Evolutionary conservation across 1,140 invertebrate species (phyloP).

Genomic region (Bactericera cockerelli): DNA sequence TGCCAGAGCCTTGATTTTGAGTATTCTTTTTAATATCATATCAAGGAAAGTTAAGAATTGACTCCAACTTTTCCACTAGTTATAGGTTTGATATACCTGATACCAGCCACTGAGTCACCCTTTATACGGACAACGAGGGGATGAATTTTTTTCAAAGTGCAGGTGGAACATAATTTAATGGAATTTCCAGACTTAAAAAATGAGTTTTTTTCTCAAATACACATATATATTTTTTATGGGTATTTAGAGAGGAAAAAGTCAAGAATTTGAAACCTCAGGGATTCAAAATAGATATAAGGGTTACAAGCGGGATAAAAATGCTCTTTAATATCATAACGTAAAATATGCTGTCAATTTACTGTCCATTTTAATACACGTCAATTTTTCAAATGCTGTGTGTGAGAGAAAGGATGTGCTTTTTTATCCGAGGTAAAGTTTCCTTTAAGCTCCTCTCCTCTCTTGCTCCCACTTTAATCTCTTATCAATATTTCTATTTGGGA

Average conservation of each 20-base stretch:
- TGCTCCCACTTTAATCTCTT: not conserved
- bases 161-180: slow-evolving; percentile 1
- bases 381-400: not conserved
- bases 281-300: slow-evolving; percentile 7
- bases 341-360: slow-evolving; percentile 8
- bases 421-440: not conserved
- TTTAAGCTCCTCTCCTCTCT: not conserved
- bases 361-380: slow-evolving; percentile 8
- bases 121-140: no score
- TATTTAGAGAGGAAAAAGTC: slow-evolving; percentile 1
- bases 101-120: no score
- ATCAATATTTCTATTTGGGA: no score
- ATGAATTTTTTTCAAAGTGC: not conserved
- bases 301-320: slow-evolving; percentile 2
- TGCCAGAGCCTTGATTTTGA: no score
- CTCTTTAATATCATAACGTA: slow-evolving; percentile 8
- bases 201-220: not conserved
- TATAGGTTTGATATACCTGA: no score
- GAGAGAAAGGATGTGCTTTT: slow-evolving; percentile 4
- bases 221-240: slow-evolving; percentile 4
- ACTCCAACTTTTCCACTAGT: no score
- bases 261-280: slow-evolving; percentile 8
- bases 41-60: no score
- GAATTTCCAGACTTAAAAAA: slow-evolving; percentile 5
- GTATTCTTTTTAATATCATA: no score